phyloP scores from a whole-genome alignment of 2,797 vertebrate species.

The Coracias cyanogaster region DNA sequence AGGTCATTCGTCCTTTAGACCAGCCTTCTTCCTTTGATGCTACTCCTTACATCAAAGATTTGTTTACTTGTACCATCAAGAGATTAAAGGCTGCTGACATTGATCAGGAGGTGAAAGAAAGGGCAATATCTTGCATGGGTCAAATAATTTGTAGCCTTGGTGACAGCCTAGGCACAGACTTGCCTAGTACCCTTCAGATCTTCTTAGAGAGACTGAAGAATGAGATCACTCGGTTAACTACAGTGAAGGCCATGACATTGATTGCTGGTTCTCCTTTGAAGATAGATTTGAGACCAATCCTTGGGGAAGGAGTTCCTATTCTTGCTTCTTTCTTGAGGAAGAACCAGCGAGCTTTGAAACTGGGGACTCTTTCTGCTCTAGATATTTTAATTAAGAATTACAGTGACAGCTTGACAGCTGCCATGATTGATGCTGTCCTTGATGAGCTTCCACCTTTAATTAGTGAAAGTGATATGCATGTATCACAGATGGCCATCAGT shows the following conservation, averaged over 20 bases:
- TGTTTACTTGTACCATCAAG: conserved; percentile 96
- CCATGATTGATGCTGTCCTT: conserved; percentile 98
- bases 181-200: conserved; percentile 95
- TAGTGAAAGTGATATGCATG: conserved; percentile 98
- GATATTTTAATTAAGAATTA: conserved; percentile 97
- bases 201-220: conserved; percentile 98
- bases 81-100: conserved; percentile 98
- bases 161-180: conserved; percentile 91
- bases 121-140: conserved; percentile 98
- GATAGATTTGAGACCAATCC: conserved; percentile 92
- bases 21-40: conserved; percentile 92
- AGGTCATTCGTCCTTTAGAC: conserved; percentile 96
- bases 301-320: conserved; percentile 96
- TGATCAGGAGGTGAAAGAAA: conserved; percentile 98
- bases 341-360: conserved; percentile 96
- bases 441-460: conserved; percentile 97
- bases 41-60: conserved; percentile 93
- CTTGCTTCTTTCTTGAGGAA: conserved; percentile 98
- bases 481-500: conserved; percentile 98
- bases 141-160: conserved; percentile 98
- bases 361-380: conserved; percentile 93
- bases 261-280: conserved; percentile 95
- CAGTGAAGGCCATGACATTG: conserved; percentile 95
- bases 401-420: conserved; percentile 90
- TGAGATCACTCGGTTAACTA: conserved; percentile 97